Percentiles rank a stretch among this genome's conserved stretches.
phyloP scores from a whole-genome alignment of 2,797 vertebrate species.

The Apogon hyalosoma region DNA sequence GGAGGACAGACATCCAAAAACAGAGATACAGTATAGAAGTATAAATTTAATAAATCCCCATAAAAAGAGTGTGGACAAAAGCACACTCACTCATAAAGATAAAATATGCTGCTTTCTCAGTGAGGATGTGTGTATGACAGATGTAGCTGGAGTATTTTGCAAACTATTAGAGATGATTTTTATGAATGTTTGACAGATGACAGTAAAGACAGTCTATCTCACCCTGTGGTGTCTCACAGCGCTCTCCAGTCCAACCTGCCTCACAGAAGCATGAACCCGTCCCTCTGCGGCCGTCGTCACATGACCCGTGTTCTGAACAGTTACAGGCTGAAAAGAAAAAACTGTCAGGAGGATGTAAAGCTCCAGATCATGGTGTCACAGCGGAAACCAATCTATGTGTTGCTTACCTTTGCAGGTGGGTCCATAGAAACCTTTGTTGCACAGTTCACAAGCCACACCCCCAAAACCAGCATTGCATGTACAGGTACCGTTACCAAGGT shows the following conservation, averaged over 20 bases:
- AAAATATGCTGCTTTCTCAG: too few relatives aligned
- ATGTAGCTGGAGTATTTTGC: too few relatives aligned
- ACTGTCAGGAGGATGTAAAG: not conserved
- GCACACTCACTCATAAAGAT: too few relatives aligned
- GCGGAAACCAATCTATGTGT: not conserved
- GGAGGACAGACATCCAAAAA: slow-evolving; percentile 1
- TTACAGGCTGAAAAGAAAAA: slow-evolving; percentile 85
- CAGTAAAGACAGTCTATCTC: slow-evolving; percentile 22
- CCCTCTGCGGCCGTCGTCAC: slow-evolving; percentile 85
- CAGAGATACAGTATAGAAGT: too few relatives aligned
- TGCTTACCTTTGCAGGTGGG: slow-evolving; percentile 85
- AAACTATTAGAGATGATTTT: too few relatives aligned
- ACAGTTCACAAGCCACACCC: slow-evolving; percentile 90
- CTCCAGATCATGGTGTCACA: too few relatives aligned
- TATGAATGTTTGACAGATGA: too few relatives aligned
- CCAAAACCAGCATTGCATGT: slow-evolving; percentile 84
- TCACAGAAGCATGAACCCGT: slow-evolving; percentile 91
- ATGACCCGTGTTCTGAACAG: slow-evolving; percentile 88
- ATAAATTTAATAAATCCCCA: too few relatives aligned
- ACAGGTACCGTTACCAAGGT: slow-evolving; percentile 87
- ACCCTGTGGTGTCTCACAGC: slow-evolving; percentile 88
- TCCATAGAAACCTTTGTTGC: slow-evolving; percentile 85
- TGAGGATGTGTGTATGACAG: too few relatives aligned
- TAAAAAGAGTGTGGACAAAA: too few relatives aligned
- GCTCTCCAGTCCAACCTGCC: slow-evolving; percentile 89